Evolutionary conservation across 2,113 vertebrate genomes (phyloP), one percentile per base, ranked within the genome.

Genomic region (Oncorhynchus keta): DNA sequence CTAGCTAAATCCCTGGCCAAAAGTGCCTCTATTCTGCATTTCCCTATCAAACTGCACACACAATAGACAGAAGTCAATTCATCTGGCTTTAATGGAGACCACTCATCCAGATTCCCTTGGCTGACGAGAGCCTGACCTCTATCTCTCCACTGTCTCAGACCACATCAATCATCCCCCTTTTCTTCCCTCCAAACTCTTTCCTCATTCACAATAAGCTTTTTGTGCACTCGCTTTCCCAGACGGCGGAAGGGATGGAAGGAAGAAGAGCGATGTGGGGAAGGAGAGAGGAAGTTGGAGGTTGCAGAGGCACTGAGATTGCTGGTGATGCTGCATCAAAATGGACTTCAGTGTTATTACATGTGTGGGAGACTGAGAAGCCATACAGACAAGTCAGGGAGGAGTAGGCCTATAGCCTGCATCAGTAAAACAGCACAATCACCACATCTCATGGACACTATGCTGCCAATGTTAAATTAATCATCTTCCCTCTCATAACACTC

Each of bases 21-120:
- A 55, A 82, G 79, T 65, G 81, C 64, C 79, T 77, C 84, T 85
- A 79, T 84, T 69, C 73, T 86, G 75, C 71, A 55, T 66, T 76
- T 71, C 72, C 70, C 75, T 79, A 78, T 79, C 74, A 81, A 78
- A 59, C 18, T 55, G 68, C 20, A 48, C 68, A 30, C 80, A 84
- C 86, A 88, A 86, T 59, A 73, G 76, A 85, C 83, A 89, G 79
- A 82, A 79, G 79, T 83, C 83, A 83, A 91, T 91, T 90, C 80
- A 89, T 88, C 71, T 51, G 76, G 69, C 64, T 82, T 88, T 83
- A 84, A 86, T 84, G 73, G 76, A 39, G 55, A 74, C 65, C 72
- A 68, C 76, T 80, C 71, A 71, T 55, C 14, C 76, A 55, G 75
- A 81, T 79, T 71, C 69, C 74, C 70, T 48, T 18, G 32, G 72